Evolutionary conservation across 2,888 invertebrate species (phyloP).

Genomic region (Chydorus sphaericus): DNA sequence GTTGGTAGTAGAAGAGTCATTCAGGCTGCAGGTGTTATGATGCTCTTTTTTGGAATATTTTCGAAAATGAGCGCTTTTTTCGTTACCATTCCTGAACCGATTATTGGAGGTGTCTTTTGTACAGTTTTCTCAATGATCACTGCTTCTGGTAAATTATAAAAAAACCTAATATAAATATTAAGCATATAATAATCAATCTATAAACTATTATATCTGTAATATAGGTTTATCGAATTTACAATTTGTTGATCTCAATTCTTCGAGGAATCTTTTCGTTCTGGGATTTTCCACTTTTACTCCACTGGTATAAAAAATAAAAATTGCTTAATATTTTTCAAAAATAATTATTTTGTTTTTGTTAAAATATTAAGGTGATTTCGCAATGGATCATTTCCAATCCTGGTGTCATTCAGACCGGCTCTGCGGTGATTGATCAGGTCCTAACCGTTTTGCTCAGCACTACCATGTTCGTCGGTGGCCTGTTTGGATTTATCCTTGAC

Average conservation of each 20-base stretch:
- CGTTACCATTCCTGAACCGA: constrained; percentile 64
- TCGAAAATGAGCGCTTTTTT: constrained; percentile 64
- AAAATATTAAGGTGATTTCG: constrained; percentile 47
- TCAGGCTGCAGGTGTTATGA: constrained; percentile 55
- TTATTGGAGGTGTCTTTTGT: constrained; percentile 65
- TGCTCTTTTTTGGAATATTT: constrained; percentile 57
- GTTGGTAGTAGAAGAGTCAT: constrained; percentile 67
- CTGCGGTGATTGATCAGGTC: constrained; percentile 46
- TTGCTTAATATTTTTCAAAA: too few species aligned
- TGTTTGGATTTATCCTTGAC: constrained; percentile 54
- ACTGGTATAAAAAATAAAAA: too few species aligned
- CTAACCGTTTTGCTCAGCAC: constrained; percentile 59
- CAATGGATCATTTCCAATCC: constrained; percentile 54
- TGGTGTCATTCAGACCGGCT: constrained; percentile 46
- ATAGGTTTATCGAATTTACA: too few species aligned
- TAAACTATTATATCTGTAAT: too few species aligned
- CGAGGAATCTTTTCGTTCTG: too few species aligned
- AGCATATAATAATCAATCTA: too few species aligned
- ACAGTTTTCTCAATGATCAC: constrained; percentile 71
- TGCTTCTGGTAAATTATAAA: constrained; percentile 44
- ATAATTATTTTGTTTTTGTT: too few species aligned
- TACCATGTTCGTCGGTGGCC: constrained; percentile 58
- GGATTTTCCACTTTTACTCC: too few species aligned
- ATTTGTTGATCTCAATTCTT: too few species aligned
- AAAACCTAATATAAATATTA: constrained; percentile 18